phyloP scores from a whole-genome alignment of 2,113 vertebrate genomes.

The Amblyopsis rosae region DNA sequence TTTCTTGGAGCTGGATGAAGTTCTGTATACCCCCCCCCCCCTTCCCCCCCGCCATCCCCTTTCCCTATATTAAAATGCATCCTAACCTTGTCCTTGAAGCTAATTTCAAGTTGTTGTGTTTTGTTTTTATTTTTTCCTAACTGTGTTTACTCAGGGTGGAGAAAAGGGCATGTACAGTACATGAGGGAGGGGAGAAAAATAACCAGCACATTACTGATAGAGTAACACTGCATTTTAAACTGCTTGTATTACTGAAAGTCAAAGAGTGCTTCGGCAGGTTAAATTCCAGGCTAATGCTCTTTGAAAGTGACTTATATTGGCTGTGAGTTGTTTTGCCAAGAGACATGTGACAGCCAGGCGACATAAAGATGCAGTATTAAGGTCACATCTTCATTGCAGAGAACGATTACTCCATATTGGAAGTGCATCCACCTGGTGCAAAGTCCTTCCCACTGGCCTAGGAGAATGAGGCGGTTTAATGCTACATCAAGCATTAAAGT shows the following conservation, averaged over 20 bases:
- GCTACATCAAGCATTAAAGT: conserved; percentile 33
- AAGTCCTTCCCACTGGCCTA: neutral
- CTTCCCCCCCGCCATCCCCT: conserved; percentile 14
- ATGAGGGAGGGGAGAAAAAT: conserved; percentile 16
- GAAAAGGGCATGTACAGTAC: conserved; percentile 38
- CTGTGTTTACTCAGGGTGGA: conserved; percentile 46
- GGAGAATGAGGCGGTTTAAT: conserved; percentile 4
- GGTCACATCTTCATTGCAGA: conserved; percentile 14
- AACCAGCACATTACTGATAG: neutral
- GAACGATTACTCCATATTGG: neutral
- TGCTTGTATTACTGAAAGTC: conserved; percentile 19
- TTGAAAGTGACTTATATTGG: conserved; percentile 11
- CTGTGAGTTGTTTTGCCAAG: neutral
- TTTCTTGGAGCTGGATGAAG: conserved; percentile 20
- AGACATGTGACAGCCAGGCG: neutral
- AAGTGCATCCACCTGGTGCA: conserved; percentile 7
- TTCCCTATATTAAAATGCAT: conserved; percentile 45
- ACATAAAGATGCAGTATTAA: neutral
- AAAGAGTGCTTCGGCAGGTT: conserved; percentile 29
- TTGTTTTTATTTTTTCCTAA: conserved; percentile 31
- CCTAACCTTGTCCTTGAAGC: conserved; percentile 49
- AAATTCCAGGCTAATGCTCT: conserved; percentile 36
- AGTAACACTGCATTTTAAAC: conserved; percentile 37
- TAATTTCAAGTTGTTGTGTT: conserved; percentile 38
- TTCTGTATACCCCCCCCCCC: conserved; percentile 13